Percentiles rank a stretch among this genome's conserved stretches.
phyloP scores from a whole-genome alignment of 37 sponge, comb jelly and placozoan species.

The Axinella damicornis region DNA sequence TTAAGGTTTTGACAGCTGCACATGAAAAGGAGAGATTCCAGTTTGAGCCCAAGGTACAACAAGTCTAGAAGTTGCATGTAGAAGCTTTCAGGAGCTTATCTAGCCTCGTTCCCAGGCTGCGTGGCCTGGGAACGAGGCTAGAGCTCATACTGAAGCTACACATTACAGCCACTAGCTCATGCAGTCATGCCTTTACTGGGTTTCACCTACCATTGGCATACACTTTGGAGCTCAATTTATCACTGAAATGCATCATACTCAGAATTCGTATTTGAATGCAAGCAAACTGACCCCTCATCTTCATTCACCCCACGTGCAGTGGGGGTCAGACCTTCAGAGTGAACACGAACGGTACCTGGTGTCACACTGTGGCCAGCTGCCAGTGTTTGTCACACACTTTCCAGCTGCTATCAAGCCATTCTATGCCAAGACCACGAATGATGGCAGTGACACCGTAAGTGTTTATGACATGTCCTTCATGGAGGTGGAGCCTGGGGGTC shows the following conservation, averaged over 20 bases:
- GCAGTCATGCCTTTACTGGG: too few species aligned
- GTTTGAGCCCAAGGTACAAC: constrained; percentile 62
- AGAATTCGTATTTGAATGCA: too few species aligned
- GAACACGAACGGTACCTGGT: constrained; percentile 85
- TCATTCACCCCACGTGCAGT: constrained; percentile 29
- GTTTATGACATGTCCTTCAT: too few species aligned
- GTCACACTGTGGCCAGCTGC: constrained; percentile 41
- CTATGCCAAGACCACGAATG: constrained; percentile 67
- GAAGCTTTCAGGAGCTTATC: too few species aligned
- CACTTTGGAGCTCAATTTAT: too few species aligned
- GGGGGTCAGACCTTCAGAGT: constrained; percentile 74
- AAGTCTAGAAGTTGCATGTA: neutral
- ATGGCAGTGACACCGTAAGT: constrained; percentile 29
- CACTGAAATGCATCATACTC: too few species aligned
- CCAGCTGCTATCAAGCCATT: constrained; percentile 86
- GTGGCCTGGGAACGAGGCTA: neutral
- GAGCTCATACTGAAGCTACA: too few species aligned
- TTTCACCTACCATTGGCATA: too few species aligned
- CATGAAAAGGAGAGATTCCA: constrained; percentile 22
- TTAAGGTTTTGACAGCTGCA: constrained; percentile 33
- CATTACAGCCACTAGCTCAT: too few species aligned
- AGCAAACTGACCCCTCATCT: too few species aligned
- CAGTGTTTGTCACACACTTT: constrained; percentile 89
- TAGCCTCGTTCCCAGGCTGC: constrained; percentile 1
- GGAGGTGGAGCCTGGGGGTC: too few species aligned